phyloP scores from a whole-genome alignment of 2,113 vertebrate species.

The Gulo gulo region DNA sequence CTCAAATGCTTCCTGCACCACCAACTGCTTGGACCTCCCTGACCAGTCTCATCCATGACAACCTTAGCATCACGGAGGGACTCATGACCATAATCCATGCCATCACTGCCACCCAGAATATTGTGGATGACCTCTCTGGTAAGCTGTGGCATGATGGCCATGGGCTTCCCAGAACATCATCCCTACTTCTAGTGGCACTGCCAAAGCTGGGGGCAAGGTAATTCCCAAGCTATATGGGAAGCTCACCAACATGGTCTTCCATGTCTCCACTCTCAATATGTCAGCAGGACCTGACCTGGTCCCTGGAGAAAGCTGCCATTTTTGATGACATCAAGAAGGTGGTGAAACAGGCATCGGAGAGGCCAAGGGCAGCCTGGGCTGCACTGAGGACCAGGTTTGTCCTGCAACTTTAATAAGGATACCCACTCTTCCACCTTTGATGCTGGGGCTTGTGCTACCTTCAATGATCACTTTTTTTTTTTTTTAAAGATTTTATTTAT shows the following conservation, averaged over 20 bases:
- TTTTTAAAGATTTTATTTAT: no score
- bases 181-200: not conserved
- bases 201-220: not conserved
- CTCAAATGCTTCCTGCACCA: not conserved
- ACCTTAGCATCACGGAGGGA: not conserved
- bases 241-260: not conserved
- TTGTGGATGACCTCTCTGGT: not conserved
- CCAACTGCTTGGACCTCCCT: not conserved
- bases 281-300: not conserved
- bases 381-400: not conserved
- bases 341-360: not conserved
- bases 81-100: not conserved
- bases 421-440: not conserved
- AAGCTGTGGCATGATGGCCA: not conserved
- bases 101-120: not conserved
- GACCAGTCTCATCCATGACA: not conserved
- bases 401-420: not conserved
- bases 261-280: not conserved
- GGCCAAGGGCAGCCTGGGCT: not conserved
- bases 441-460: not conserved
- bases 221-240: not conserved
- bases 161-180: no score
- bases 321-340: not conserved
- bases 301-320: not conserved
- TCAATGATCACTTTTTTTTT: not conserved